Percentiles rank a stretch among this genome's conserved stretches.
These are phyloP conservation scores for Gastracanthus pulcherrimus DNA, from an alignment of 2,888 invertebrate genomes.

Conservation along the genomic window DNA sequence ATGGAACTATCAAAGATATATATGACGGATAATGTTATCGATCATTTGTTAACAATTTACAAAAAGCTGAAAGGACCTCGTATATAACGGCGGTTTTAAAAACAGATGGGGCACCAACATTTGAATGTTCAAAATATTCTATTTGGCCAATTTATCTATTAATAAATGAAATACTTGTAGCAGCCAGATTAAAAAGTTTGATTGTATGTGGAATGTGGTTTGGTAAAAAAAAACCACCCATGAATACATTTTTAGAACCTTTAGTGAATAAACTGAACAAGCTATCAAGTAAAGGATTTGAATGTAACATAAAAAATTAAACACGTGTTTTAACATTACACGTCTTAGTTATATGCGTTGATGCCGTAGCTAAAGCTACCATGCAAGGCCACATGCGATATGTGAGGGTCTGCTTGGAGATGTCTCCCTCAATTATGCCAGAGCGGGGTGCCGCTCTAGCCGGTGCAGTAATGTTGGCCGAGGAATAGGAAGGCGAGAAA, in stretches of 20 bases:
- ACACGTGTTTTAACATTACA: too few species aligned
- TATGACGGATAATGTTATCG: neutral
- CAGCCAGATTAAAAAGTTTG: conserved; percentile 4
- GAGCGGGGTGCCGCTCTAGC: too few species aligned
- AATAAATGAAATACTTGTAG: conserved; percentile 31
- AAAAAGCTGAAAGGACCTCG: neutral
- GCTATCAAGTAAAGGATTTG: neutral
- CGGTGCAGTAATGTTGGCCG: too few species aligned
- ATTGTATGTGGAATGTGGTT: conserved; percentile 27
- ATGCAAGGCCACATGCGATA: too few species aligned
- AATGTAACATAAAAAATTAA: neutral
- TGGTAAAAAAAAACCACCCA: neutral
- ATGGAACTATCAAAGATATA: neutral
- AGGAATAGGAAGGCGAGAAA: too few species aligned
- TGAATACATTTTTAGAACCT: conserved; percentile 11
- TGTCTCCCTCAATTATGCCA: too few species aligned
- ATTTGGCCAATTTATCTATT: conserved; percentile 24
- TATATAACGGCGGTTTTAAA: neutral
- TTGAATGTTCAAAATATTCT: conserved; percentile 52
- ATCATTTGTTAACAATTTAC: neutral
- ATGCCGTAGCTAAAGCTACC: too few species aligned
- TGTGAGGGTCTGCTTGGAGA: too few species aligned
- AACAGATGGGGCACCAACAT: conserved; percentile 33
- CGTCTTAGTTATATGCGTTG: too few species aligned
- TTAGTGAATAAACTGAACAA: neutral